A percentile compares a stretch with the other conserved stretches of the same genome.
phyloP scores from a whole-genome alignment of 2,888 invertebrate genomes.

The Chloroclystis v-ata region DNA sequence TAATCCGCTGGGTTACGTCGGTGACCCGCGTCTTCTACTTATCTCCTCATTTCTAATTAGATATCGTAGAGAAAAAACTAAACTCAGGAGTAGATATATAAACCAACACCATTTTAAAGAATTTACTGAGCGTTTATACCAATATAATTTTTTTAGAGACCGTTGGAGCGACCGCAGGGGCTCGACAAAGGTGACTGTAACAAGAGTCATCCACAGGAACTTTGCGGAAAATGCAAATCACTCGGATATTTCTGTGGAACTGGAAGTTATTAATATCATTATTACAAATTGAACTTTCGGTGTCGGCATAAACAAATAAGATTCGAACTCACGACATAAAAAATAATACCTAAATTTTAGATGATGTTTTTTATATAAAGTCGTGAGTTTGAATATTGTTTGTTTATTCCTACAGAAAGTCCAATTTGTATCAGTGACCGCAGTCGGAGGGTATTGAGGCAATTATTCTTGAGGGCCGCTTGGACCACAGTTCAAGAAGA shows the following conservation, averaged over 20 bases:
- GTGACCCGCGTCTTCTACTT: too few species aligned
- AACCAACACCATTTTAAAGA: not conserved
- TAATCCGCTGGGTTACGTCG: too few species aligned
- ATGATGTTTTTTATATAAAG: too few species aligned
- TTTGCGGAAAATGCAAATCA: conserved; percentile 12
- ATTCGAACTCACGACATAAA: too few species aligned
- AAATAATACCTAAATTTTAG: too few species aligned
- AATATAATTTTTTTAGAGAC: conserved; percentile 6
- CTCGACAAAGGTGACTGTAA: conserved; percentile 2
- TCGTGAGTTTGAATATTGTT: not conserved
- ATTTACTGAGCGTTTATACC: too few species aligned
- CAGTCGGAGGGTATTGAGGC: conserved; percentile 18
- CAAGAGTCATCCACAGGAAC: conserved; percentile 7
- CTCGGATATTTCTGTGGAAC: conserved; percentile 8
- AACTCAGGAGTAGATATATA: too few species aligned
- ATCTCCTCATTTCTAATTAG: too few species aligned
- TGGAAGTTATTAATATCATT: not conserved
- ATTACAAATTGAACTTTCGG: not conserved
- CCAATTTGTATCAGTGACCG: conserved; percentile 12
- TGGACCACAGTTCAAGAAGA: conserved; percentile 10
- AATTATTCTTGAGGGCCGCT: conserved; percentile 34
- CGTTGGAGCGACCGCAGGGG: conserved; percentile 2
- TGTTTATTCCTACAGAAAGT: conserved; percentile 1
- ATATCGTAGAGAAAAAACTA: too few species aligned
- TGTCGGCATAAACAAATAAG: too few species aligned